Evolutionary conservation across 2,797 vertebrate species (phyloP).

Genomic region (Poeciliopsis infans): DNA sequence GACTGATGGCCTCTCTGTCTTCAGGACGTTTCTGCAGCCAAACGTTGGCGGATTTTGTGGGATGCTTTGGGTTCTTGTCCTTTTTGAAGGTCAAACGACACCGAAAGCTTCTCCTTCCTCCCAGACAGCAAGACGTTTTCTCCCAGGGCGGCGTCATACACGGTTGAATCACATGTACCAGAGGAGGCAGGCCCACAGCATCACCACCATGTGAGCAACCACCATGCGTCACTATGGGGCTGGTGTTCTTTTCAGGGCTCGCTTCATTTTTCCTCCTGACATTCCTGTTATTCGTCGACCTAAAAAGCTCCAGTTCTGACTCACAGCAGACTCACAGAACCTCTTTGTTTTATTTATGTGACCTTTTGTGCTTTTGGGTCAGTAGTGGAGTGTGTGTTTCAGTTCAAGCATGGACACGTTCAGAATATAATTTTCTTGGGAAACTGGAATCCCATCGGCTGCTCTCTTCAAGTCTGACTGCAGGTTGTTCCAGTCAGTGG

Average conservation of each 20-base stretch:
- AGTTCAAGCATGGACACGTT: background rate
- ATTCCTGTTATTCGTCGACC: background rate
- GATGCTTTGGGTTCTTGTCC: background rate
- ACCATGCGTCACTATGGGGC: background rate
- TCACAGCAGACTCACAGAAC: background rate
- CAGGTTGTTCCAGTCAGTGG: background rate
- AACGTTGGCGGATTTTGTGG: background rate
- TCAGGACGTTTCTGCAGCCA: background rate
- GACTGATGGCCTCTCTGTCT: background rate
- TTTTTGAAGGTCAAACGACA: background rate
- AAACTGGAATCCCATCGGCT: background rate
- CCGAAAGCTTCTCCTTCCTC: background rate
- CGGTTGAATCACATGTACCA: background rate
- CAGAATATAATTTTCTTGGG: background rate
- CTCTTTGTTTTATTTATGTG: background rate
- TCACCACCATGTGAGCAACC: background rate
- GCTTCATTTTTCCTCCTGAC: background rate
- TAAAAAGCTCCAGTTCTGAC: background rate
- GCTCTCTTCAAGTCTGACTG: background rate
- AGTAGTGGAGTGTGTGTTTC: background rate
- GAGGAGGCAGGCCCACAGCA: background rate
- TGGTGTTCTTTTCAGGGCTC: background rate
- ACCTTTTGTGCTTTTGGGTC: background rate
- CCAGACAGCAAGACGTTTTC: background rate
- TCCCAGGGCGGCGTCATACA: background rate